Evolutionary conservation across 2,888 invertebrate species (phyloP).

Genomic region (Apocheima hispidaria): DNA sequence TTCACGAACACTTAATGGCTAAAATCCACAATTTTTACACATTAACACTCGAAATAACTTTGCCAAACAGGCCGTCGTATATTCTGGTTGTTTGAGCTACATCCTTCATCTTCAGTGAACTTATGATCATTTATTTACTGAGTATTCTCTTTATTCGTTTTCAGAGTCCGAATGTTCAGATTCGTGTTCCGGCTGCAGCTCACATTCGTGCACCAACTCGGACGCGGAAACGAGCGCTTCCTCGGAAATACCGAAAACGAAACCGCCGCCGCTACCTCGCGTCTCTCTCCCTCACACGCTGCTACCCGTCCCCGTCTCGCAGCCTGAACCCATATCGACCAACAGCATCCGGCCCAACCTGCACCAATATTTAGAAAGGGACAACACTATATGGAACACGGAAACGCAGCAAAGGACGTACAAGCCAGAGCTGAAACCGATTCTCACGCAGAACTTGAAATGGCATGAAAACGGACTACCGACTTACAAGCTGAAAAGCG

Average conservation of each 20-base stretch:
- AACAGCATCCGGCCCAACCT: conserved; percentile 75
- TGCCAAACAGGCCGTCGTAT: no score
- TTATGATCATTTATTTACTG: not conserved
- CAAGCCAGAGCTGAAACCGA: conserved; percentile 56
- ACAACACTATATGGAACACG: conserved; percentile 76
- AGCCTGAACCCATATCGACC: conserved; percentile 63
- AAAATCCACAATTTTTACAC: no score
- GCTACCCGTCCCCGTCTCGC: conserved; percentile 66
- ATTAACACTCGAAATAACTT: no score
- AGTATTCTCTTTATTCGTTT: conserved; percentile 44
- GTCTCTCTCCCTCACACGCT: conserved; percentile 58
- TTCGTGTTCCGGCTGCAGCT: conserved; percentile 88
- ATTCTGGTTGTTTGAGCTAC: no score
- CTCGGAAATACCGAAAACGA: conserved; percentile 57
- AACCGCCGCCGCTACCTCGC: conserved; percentile 68
- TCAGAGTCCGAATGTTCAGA: conserved; percentile 90
- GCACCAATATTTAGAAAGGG: conserved; percentile 78
- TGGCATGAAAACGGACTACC: conserved; percentile 58
- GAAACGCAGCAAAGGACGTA: conserved; percentile 40
- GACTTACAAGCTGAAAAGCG: conserved; percentile 32
- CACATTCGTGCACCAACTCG: conserved; percentile 65
- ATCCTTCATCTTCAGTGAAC: no score
- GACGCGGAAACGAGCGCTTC: conserved; percentile 61
- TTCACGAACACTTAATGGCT: no score
- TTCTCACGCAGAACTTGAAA: conserved; percentile 57